phyloP scores from a whole-genome alignment of 2,888 invertebrate genomes.

The Anticlea derivata region DNA sequence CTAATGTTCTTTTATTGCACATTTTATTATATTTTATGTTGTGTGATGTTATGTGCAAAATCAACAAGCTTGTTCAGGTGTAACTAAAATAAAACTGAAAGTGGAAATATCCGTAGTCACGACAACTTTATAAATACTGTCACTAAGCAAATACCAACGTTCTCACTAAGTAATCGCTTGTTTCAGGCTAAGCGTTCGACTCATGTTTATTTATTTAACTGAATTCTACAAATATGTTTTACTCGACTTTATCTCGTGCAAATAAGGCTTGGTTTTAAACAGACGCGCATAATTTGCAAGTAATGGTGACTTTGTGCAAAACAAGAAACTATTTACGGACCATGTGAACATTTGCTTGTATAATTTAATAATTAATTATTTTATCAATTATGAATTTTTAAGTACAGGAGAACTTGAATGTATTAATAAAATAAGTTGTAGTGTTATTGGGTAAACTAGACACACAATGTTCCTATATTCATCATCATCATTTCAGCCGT shows the following conservation, averaged over 20 bases:
- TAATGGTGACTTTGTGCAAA: slow-evolving; percentile 20
- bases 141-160: background rate
- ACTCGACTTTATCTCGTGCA: slow-evolving; percentile 16
- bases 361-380: slow-evolving; percentile 1
- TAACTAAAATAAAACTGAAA: background rate
- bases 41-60: too few relatives aligned
- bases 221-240: background rate
- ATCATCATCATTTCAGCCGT: too few relatives aligned
- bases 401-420: too few relatives aligned
- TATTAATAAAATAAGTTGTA: too few relatives aligned
- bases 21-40: too few relatives aligned
- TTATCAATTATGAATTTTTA: background rate
- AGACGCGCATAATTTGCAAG: slow-evolving; percentile 22
- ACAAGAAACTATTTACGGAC: background rate
- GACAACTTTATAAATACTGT: background rate
- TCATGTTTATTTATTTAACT: slow-evolving; percentile 7
- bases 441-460: too few relatives aligned
- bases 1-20: too few relatives aligned
- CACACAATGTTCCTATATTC: too few relatives aligned
- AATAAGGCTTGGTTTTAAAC: slow-evolving; percentile 22
- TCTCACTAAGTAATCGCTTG: slow-evolving; percentile 18
- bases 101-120: background rate
- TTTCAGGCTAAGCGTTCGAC: slow-evolving; percentile 8
- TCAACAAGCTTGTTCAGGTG: too few relatives aligned
- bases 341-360: slow-evolving; percentile 8